A percentile compares a stretch with the other conserved stretches of the same genome.
These are phyloP conservation scores for Natrix natrix DNA, from an alignment of 2,797 vertebrate species.

Conservation along the genomic window DNA sequence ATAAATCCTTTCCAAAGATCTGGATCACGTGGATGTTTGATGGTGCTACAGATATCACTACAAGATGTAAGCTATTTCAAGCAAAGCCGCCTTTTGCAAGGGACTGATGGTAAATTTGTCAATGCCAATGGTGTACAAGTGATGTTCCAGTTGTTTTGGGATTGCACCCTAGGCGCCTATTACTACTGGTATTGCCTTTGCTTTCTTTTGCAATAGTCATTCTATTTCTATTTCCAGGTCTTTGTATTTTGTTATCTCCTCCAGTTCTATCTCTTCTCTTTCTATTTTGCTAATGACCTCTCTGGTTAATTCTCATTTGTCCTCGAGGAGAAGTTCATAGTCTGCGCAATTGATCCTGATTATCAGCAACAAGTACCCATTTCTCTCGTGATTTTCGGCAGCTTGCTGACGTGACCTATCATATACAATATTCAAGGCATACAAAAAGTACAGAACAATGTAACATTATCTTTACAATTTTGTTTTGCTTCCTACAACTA, in stretches of 20 bases:
- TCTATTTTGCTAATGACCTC: conserved; percentile 7
- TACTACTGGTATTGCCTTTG: background rate
- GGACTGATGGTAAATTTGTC: background rate
- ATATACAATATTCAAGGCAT: background rate
- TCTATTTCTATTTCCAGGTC: background rate
- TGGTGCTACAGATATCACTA: background rate
- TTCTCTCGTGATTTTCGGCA: conserved; percentile 21
- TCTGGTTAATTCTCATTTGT: background rate
- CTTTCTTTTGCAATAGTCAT: background rate
- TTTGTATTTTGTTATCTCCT: background rate
- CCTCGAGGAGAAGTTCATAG: background rate
- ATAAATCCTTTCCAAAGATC: background rate
- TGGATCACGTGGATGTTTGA: background rate
- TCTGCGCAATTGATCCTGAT: conserved; percentile 6
- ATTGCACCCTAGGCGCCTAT: background rate
- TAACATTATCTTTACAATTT: background rate
- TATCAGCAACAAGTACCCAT: background rate
- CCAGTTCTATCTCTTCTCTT: background rate
- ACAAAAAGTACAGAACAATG: background rate
- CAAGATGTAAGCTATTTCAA: background rate
- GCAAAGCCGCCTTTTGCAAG: background rate
- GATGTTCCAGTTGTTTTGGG: background rate
- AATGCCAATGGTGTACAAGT: background rate
- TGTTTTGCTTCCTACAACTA: background rate
- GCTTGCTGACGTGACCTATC: background rate